Evolutionary conservation across 1,140 invertebrate genomes (phyloP).

Genomic region (Drosophila lini): DNA sequence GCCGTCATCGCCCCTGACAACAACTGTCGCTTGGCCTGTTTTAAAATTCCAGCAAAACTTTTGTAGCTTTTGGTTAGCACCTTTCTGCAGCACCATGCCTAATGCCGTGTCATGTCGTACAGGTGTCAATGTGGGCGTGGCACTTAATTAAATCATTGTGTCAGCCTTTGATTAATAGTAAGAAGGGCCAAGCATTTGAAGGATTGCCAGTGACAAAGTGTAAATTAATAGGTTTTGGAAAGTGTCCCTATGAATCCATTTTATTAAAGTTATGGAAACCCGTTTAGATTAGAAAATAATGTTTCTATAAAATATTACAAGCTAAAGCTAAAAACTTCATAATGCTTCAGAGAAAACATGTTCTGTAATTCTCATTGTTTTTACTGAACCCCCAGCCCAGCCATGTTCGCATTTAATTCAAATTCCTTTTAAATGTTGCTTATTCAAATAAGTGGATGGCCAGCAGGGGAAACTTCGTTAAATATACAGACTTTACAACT

Average conservation of each 20-base stretch:
- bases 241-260: background rate
- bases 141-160: conserved; percentile 63
- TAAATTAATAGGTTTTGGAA: conserved; percentile 1
- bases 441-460: conserved; percentile 35
- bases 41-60: conserved; percentile 45
- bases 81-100: background rate
- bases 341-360: background rate
- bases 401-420: conserved; percentile 5
- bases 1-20: conserved; percentile 42
- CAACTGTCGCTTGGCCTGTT: conserved; percentile 40
- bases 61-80: conserved; percentile 33
- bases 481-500: conserved; percentile 30
- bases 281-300: background rate
- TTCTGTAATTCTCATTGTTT: background rate
- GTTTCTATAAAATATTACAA: background rate
- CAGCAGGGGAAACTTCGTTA: conserved; percentile 18
- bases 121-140: conserved; percentile 67
- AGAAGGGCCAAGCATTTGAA: conserved; percentile 6
- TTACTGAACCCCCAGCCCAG: no score
- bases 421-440: conserved; percentile 26
- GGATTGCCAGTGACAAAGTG: conserved; percentile 15
- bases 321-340: background rate
- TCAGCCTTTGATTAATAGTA: conserved; percentile 51
- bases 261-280: background rate
- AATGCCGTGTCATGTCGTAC: conserved; percentile 27